These are phyloP conservation scores for Emydocephalus ijimae DNA, from an alignment of 2,113 vertebrate genomes.

Conservation along the genomic window DNA sequence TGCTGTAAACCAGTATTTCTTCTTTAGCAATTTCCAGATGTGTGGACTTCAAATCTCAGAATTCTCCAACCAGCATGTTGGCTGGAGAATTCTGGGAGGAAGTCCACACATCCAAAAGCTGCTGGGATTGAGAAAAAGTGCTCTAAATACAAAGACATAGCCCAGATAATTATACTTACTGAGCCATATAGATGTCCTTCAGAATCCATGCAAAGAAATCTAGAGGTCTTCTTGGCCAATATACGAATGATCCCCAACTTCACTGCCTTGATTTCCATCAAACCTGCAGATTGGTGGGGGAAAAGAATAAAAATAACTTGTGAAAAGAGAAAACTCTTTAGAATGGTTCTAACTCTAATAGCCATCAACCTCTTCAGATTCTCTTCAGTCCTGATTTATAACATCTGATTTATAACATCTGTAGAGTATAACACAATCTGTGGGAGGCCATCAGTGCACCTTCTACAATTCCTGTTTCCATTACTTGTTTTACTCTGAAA, in stretches of 20 bases:
- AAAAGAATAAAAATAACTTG: background rate
- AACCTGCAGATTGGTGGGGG: conserved; percentile 14
- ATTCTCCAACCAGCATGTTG: background rate
- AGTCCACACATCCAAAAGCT: background rate
- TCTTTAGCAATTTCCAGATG: background rate
- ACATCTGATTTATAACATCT: background rate
- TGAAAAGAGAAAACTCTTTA: background rate
- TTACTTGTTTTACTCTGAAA: background rate
- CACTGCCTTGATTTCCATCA: conserved; percentile 54
- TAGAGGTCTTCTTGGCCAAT: conserved; percentile 10
- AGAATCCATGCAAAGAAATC: conserved; percentile 46
- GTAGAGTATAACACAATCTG: background rate
- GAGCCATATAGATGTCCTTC: conserved; percentile 38
- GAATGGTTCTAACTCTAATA: background rate
- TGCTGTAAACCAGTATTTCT: background rate
- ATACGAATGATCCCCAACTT: conserved; percentile 37
- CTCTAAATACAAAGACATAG: background rate
- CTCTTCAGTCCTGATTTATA: background rate
- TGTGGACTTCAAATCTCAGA: background rate
- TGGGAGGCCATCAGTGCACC: background rate
- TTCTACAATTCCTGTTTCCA: background rate
- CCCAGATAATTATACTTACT: conserved; percentile 25
- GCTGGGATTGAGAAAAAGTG: background rate
- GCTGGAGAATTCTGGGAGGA: background rate
- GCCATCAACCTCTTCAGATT: background rate